A percentile compares a stretch with the other conserved stretches of the same genome.
These are phyloP conservation scores for Ectemnius lituratus DNA, from an alignment of 2,888 invertebrate genomes.

Conservation along the genomic window DNA sequence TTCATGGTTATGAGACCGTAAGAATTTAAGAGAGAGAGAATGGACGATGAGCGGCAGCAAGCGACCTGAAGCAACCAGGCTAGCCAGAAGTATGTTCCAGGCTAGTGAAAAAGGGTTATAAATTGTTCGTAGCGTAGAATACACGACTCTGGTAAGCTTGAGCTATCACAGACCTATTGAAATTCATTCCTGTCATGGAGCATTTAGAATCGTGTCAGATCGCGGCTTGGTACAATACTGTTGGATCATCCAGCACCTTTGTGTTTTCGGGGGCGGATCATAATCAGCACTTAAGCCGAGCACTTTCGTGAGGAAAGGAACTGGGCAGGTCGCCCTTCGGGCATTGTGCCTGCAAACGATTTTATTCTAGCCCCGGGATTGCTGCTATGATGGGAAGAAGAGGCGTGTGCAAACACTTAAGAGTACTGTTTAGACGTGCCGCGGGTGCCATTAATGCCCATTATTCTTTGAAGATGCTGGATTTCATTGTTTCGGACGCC, in stretches of 20 bases:
- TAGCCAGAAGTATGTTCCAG: not conserved
- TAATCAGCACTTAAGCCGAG: slow-evolving; percentile 70
- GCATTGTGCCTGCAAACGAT: slow-evolving; percentile 68
- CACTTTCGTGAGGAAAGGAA: slow-evolving; percentile 57
- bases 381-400: slow-evolving; percentile 55
- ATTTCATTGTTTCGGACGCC: slow-evolving; percentile 38
- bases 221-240: slow-evolving; percentile 63
- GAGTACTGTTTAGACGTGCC: slow-evolving; percentile 44
- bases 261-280: slow-evolving; percentile 62
- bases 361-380: slow-evolving; percentile 63
- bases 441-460: slow-evolving; percentile 53
- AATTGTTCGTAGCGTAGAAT: not conserved
- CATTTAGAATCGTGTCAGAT: slow-evolving; percentile 31
- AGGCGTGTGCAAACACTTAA: slow-evolving; percentile 50
- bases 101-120: not conserved
- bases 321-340: slow-evolving; percentile 44
- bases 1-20: not conserved
- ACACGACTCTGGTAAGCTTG: slow-evolving; percentile 9
- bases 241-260: slow-evolving; percentile 67
- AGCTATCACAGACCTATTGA: not conserved
- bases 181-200: slow-evolving; percentile 19
- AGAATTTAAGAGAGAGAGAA: slow-evolving; percentile 1
- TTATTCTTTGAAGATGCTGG: slow-evolving; percentile 44
- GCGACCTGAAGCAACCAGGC: not conserved
- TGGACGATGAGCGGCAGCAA: not conserved